These are phyloP conservation scores for Bolborhynchus lineola DNA, from an alignment of 2,113 vertebrate genomes.

Conservation along the genomic window DNA sequence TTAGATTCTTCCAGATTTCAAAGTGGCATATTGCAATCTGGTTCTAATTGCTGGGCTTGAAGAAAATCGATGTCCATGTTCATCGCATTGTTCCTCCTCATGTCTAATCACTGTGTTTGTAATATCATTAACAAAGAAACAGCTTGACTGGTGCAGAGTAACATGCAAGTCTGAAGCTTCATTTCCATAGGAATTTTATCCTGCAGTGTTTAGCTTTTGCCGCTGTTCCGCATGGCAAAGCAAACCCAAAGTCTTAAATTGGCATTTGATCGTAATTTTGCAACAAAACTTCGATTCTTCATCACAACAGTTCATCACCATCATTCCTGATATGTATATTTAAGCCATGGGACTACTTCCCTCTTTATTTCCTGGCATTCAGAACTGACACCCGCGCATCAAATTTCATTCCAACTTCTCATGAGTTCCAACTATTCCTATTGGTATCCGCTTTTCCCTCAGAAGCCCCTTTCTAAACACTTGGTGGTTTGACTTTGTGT, in stretches of 20 bases:
- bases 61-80: not conserved
- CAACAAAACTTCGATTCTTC: not conserved
- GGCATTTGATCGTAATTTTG: not conserved
- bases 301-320: not conserved
- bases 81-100: conserved; percentile 11
- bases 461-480: conserved; percentile 34
- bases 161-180: conserved; percentile 8
- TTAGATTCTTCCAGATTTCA: not conserved
- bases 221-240: not conserved
- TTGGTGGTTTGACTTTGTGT: conserved; percentile 73
- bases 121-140: conserved; percentile 13
- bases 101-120: not conserved
- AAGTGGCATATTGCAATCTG: not conserved
- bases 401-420: not conserved
- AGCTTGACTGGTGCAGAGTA: conserved; percentile 74
- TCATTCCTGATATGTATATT: not conserved
- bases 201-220: not conserved
- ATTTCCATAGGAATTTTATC: conserved; percentile 5
- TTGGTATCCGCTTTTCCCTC: not conserved
- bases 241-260: not conserved
- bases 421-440: not conserved
- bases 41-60: not conserved
- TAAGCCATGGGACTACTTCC: not conserved
- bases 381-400: not conserved
- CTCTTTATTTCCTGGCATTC: not conserved